A percentile compares a stretch with the other conserved stretches of the same genome.
Evolutionary conservation across 2,113 vertebrate genomes (phyloP).

Genomic region (Buteo buteo): DNA sequence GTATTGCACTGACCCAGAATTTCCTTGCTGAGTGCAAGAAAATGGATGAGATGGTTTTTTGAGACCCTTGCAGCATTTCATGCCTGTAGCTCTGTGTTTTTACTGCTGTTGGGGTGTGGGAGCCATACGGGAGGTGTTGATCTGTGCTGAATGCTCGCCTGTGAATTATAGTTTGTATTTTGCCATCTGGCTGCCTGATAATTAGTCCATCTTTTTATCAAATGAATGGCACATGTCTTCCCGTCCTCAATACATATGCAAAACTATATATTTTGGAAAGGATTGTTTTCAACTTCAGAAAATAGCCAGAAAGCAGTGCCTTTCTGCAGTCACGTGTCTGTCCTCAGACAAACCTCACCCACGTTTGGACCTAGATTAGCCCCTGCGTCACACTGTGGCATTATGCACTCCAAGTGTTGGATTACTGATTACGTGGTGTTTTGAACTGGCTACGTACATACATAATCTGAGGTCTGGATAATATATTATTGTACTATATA

Average conservation of each 20-base stretch:
- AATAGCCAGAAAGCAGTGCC: not conserved
- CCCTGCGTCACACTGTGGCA: not conserved
- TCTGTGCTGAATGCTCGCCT: slow-evolving; percentile 35
- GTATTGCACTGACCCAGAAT: not conserved
- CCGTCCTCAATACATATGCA: not conserved
- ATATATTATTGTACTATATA: not conserved
- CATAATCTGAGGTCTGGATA: not conserved
- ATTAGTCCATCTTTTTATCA: slow-evolving; percentile 38
- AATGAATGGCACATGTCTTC: slow-evolving; percentile 12
- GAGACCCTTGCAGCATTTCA: not conserved
- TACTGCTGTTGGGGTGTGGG: slow-evolving; percentile 4
- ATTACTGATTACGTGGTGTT: not conserved
- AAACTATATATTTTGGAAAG: not conserved
- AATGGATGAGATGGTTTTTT: not conserved
- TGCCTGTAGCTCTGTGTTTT: not conserved
- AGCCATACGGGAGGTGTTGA: slow-evolving; percentile 34
- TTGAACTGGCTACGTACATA: not conserved
- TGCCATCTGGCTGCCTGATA: slow-evolving; percentile 52
- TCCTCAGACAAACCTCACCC: slow-evolving; percentile 26
- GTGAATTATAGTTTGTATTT: slow-evolving; percentile 43
- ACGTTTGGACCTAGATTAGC: not conserved
- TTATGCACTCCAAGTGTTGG: not conserved
- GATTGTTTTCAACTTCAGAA: not conserved
- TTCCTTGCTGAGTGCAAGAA: not conserved
- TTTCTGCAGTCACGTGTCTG: not conserved